Percentiles rank a stretch among this genome's conserved stretches.
Evolutionary conservation across 2,113 vertebrate genomes (phyloP).

Genomic region (Etheostoma cragini): DNA sequence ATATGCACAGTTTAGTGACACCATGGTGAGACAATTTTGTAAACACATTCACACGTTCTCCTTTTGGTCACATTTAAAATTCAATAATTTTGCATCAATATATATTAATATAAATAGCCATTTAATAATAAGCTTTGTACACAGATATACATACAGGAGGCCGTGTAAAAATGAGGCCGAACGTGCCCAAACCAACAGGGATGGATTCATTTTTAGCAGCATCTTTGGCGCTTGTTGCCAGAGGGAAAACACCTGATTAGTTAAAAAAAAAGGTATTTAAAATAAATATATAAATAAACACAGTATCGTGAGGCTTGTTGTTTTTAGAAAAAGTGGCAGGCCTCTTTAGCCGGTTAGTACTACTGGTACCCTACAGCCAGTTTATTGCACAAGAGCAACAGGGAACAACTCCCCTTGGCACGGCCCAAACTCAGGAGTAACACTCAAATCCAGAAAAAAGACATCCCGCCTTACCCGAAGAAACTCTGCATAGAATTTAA

Average conservation of each 20-base stretch:
- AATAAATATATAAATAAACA: slow-evolving; percentile 54
- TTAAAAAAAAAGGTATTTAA: slow-evolving; percentile 47
- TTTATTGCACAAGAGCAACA: slow-evolving; percentile 72
- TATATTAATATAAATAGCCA: slow-evolving; percentile 15
- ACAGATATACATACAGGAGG: slow-evolving; percentile 35
- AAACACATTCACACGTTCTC: slow-evolving; percentile 63
- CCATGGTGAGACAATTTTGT: slow-evolving; percentile 29
- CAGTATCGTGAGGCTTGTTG: slow-evolving; percentile 3
- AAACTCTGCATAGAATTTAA: slow-evolving; percentile 60
- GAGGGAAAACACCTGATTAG: slow-evolving; percentile 53
- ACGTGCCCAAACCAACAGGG: slow-evolving; percentile 50
- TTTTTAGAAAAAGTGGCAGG: slow-evolving; percentile 53
- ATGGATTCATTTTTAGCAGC: slow-evolving; percentile 71
- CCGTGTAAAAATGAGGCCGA: slow-evolving; percentile 53
- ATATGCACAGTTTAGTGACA: slow-evolving; percentile 20
- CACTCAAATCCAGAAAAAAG: background rate
- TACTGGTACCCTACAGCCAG: slow-evolving; percentile 28
- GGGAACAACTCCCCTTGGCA: slow-evolving; percentile 59
- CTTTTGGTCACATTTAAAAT: slow-evolving; percentile 67
- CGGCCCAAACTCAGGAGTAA: slow-evolving; percentile 8
- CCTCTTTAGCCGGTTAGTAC: slow-evolving; percentile 49
- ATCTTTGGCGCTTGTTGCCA: slow-evolving; percentile 51
- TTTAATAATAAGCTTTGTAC: slow-evolving; percentile 54
- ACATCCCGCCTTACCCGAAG: slow-evolving; percentile 53
- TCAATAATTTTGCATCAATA: slow-evolving; percentile 50